A percentile compares a stretch with the other conserved stretches of the same genome.
These are phyloP conservation scores for Diprion similis DNA, from an alignment of 1,140 invertebrate species.

Conservation along the genomic window DNA sequence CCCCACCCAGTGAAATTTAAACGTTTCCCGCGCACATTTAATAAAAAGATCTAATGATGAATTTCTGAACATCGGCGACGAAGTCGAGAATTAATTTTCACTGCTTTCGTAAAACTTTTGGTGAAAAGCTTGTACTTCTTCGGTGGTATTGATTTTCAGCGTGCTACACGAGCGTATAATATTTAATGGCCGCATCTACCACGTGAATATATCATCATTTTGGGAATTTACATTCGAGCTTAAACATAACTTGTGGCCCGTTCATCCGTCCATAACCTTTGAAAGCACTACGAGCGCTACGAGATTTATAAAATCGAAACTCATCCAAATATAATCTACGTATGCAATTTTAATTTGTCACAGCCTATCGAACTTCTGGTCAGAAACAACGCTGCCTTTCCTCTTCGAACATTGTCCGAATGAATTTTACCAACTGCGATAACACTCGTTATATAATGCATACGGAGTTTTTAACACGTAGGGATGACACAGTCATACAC, in stretches of 20 bases:
- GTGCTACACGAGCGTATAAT: background rate
- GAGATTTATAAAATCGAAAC: background rate
- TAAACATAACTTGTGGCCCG: background rate
- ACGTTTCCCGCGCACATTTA: background rate
- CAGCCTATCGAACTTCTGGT: too few relatives aligned
- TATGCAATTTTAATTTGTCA: too few relatives aligned
- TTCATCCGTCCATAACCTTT: background rate
- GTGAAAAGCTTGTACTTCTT: background rate
- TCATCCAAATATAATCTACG: background rate
- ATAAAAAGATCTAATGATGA: too few relatives aligned
- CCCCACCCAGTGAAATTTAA: background rate
- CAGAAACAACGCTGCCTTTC: too few relatives aligned
- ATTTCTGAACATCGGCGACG: too few relatives aligned
- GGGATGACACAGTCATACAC: too few relatives aligned
- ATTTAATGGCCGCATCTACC: background rate
- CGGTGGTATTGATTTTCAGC: background rate
- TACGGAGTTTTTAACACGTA: too few relatives aligned
- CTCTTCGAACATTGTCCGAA: too few relatives aligned
- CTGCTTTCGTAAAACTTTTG: too few relatives aligned
- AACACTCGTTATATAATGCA: too few relatives aligned
- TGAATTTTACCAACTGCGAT: too few relatives aligned
- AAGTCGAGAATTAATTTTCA: too few relatives aligned
- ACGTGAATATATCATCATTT: conserved; percentile 1
- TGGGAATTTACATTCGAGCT: background rate
- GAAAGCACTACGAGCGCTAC: background rate